Evolutionary conservation across 2,113 vertebrate genomes (phyloP).

Genomic region (Pipa parva): DNA sequence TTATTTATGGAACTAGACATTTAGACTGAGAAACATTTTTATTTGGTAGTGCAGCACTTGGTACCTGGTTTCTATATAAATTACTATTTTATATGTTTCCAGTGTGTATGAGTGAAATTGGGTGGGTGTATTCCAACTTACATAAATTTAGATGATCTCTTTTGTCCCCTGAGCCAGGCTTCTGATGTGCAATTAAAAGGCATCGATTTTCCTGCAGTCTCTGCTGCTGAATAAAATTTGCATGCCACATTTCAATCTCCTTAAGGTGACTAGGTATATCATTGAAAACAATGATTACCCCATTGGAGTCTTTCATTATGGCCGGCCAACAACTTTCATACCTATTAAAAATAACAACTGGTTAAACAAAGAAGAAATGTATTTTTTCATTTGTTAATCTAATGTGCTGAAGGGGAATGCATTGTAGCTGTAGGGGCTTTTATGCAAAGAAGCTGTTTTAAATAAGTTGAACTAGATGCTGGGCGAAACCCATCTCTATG

Average conservation of each 20-base stretch:
- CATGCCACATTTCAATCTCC: constrained; percentile 85
- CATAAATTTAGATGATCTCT: constrained; percentile 66
- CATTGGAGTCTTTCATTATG: constrained; percentile 82
- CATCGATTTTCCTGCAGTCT: constrained; percentile 78
- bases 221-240: constrained; percentile 81
- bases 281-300: constrained; percentile 89
- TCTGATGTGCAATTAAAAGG: constrained; percentile 89
- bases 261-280: constrained; percentile 83
- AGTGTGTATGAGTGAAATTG: no score
- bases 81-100: no score
- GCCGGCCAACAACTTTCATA: constrained; percentile 97
- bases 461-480: no score
- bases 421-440: no score
- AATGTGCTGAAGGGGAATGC: no score
- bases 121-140: constrained; percentile 67
- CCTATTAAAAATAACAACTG: constrained; percentile 53
- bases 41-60: no score
- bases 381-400: no score
- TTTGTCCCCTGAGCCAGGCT: constrained; percentile 72
- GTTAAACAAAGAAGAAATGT: background rate
- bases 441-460: no score
- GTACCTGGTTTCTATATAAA: no score
- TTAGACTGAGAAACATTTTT: no score
- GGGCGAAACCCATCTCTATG: no score
- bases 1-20: no score